Conservation (phyloP, 2,888 invertebrate species). For the Xestia xanthographa region DNA sequence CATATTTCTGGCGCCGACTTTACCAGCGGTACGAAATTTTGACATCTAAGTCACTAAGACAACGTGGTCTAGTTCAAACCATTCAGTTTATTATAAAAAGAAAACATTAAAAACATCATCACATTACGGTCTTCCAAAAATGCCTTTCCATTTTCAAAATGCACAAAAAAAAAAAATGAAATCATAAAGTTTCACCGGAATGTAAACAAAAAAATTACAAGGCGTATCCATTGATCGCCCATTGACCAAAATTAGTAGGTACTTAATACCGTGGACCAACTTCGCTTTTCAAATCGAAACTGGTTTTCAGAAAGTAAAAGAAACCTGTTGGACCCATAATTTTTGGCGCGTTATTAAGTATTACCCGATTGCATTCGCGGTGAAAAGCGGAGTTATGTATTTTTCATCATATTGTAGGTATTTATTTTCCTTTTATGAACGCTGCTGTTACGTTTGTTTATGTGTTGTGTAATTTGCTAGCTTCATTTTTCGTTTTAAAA, state of each 20-base stretch:
- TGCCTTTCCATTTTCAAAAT: not conserved
- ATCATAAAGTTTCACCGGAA: conserved; percentile 28
- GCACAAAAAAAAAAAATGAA: conserved; percentile 6
- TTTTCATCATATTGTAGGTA: conserved; percentile 23
- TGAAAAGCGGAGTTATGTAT: conserved; percentile 24
- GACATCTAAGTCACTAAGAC: not conserved
- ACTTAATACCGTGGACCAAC: not conserved
- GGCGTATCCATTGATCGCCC: conserved; percentile 28
- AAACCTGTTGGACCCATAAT: conserved; percentile 18
- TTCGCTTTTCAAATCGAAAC: conserved; percentile 56
- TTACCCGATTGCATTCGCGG: conserved; percentile 4
- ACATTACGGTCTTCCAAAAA: not conserved
- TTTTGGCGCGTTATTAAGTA: conserved; percentile 7
- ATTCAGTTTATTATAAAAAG: not conserved
- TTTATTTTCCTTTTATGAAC: conserved; percentile 5
- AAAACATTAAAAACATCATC: not conserved
- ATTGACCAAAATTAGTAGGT: conserved; percentile 25
- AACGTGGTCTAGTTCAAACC: not conserved
- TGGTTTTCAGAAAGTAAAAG: conserved; percentile 40
- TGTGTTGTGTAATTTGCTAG: not conserved
- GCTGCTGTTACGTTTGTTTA: not conserved
- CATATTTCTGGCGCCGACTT: not conserved
- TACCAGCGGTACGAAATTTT: not conserved
- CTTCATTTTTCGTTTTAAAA: not conserved
- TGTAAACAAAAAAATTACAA: conserved; percentile 36